Conservation (phyloP, 2,113 vertebrate species). For the Sula dactylatra region DNA sequence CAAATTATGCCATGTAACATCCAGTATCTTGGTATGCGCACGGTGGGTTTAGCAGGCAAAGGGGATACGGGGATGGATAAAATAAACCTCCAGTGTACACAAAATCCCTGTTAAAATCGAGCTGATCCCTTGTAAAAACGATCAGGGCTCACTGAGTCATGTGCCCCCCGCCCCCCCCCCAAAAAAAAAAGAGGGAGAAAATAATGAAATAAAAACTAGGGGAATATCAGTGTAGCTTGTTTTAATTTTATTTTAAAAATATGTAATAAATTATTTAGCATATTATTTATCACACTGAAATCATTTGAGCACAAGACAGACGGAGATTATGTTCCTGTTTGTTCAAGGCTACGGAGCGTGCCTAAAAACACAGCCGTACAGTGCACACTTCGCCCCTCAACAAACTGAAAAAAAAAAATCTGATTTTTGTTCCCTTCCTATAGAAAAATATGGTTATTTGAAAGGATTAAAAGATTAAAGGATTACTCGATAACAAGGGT, state of each 20-base stretch:
- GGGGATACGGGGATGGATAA: neutral
- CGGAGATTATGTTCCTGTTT: neutral
- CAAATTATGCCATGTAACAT: neutral
- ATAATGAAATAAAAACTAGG: neutral
- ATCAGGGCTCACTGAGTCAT: neutral
- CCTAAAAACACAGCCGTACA: neutral
- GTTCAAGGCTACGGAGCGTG: neutral
- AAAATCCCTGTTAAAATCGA: constrained; percentile 31
- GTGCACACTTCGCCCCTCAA: neutral
- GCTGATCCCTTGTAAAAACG: constrained; percentile 11
- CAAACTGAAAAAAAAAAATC: neutral
- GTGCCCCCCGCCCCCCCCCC: rapidly evolving
- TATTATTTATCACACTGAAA: neutral
- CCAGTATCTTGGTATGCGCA: neutral
- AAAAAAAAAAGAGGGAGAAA: neutral
- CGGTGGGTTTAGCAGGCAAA: neutral
- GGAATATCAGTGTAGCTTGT: neutral
- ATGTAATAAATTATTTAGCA: neutral
- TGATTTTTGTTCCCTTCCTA: neutral
- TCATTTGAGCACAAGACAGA: neutral
- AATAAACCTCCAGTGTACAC: neutral
- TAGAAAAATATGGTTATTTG: constrained; percentile 16
- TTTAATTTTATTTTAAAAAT: constrained; percentile 8
- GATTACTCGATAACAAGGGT: neutral
- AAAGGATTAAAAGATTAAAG: constrained; percentile 22